A percentile compares a stretch with the other conserved stretches of the same genome.
Evolutionary conservation across 2,113 vertebrate species (phyloP).

Genomic region (Misgurnus anguillicaudatus): DNA sequence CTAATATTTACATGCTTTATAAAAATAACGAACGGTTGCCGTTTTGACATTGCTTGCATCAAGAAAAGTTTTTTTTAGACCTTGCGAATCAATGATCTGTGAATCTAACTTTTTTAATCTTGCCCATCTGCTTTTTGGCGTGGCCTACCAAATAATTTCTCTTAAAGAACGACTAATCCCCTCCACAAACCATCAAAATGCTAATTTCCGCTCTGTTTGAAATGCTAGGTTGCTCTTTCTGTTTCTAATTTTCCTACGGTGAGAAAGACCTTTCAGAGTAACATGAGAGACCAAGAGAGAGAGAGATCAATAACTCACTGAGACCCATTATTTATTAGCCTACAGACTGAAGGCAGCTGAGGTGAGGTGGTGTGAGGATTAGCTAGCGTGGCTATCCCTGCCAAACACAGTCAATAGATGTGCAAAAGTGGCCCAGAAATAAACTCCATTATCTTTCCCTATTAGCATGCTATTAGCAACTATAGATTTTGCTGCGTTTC

Average conservation of each 20-base stretch:
- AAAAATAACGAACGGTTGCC: neutral
- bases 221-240: conserved; percentile 64
- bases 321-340: conserved; percentile 78
- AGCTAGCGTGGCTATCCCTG: conserved; percentile 44
- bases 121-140: neutral
- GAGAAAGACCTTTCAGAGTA: conserved; percentile 69
- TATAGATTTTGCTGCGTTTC: conserved; percentile 49
- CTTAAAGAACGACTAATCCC: conserved; percentile 43
- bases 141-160: conserved; percentile 5
- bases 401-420: conserved; percentile 49
- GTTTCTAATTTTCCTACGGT: conserved; percentile 67
- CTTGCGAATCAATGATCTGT: too few species aligned
- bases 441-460: conserved; percentile 57
- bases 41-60: neutral
- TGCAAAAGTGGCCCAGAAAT: conserved; percentile 49
- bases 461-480: conserved; percentile 60
- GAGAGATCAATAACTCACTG: conserved; percentile 75
- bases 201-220: conserved; percentile 69
- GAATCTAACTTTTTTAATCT: neutral
- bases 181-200: conserved; percentile 55
- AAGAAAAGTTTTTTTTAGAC: too few species aligned
- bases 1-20: conserved; percentile 22
- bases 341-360: conserved; percentile 57
- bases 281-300: conserved; percentile 47
- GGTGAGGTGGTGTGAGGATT: conserved; percentile 55